Conservation (phyloP, 2,797 vertebrate genomes). For the Staurois parvus region DNA sequence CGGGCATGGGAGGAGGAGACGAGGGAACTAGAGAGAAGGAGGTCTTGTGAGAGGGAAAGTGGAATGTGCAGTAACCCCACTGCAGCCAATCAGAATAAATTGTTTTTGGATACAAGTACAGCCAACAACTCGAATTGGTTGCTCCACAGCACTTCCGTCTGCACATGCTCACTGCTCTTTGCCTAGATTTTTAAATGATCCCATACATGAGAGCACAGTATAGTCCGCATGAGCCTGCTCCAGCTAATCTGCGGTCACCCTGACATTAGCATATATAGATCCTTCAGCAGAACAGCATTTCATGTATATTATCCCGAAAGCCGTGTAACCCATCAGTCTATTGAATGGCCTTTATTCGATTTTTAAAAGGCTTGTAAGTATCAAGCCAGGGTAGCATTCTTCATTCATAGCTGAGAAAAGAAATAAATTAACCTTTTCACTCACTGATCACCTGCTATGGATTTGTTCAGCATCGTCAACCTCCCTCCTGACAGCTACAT, state of each 20-base stretch:
- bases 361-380: slow-evolving; percentile 15
- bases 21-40: too few relatives aligned
- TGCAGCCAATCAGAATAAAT: too few relatives aligned
- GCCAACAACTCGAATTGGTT: too few relatives aligned
- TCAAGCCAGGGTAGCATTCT: background rate
- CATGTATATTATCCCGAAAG: background rate
- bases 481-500: slow-evolving; percentile 13
- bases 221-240: background rate
- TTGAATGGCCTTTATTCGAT: slow-evolving; percentile 16
- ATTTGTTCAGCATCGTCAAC: slow-evolving; percentile 2
- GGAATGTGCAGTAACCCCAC: too few relatives aligned
- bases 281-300: background rate
- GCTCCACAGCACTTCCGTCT: too few relatives aligned
- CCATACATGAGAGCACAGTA: background rate
- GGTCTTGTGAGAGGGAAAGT: too few relatives aligned
- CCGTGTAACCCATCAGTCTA: slow-evolving; percentile 14
- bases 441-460: slow-evolving; percentile 2
- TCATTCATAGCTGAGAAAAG: slow-evolving; percentile 7
- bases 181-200: background rate
- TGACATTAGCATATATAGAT: slow-evolving; percentile 29
- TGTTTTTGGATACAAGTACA: too few relatives aligned
- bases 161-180: too few relatives aligned
- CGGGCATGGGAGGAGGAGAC: too few relatives aligned
- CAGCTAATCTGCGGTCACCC: background rate
- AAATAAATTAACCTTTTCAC: slow-evolving; percentile 45